phyloP scores from a whole-genome alignment of 2,888 invertebrate genomes.

The Eudemis profundana region DNA sequence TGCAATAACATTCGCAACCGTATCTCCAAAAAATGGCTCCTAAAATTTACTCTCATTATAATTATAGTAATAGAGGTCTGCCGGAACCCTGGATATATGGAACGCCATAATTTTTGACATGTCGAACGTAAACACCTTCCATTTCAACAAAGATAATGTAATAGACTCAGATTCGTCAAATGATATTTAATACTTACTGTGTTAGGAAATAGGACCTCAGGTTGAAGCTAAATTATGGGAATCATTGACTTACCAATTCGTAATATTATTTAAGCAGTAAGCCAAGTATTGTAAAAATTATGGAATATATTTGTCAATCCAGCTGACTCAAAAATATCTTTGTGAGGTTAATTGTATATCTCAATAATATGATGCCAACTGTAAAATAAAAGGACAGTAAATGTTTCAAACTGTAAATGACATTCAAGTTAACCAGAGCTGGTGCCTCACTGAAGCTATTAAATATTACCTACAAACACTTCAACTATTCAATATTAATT shows the following conservation, averaged over 20 bases:
- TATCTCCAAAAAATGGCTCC: constrained; percentile 74
- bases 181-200: neutral
- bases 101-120: constrained; percentile 75
- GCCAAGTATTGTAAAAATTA: too few species aligned
- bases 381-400: too few species aligned
- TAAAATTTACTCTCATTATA: constrained; percentile 68
- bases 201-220: neutral
- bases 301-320: too few species aligned
- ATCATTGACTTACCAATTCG: too few species aligned
- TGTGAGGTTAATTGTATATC: too few species aligned
- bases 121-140: constrained; percentile 74
- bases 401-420: neutral
- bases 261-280: too few species aligned
- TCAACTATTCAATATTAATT: constrained; percentile 41
- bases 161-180: constrained; percentile 3
- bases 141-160: constrained; percentile 59
- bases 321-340: neutral
- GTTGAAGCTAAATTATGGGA: neutral
- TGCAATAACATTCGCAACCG: constrained; percentile 64
- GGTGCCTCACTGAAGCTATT: constrained; percentile 33
- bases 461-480: constrained; percentile 2
- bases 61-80: constrained; percentile 66
- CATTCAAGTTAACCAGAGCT: neutral
- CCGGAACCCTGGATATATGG: constrained; percentile 66
- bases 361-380: neutral